A percentile compares a stretch with the other conserved stretches of the same genome.
These are phyloP conservation scores for Sclerurus mexicanus DNA, from an alignment of 2,113 vertebrate genomes.

Conservation along the genomic window DNA sequence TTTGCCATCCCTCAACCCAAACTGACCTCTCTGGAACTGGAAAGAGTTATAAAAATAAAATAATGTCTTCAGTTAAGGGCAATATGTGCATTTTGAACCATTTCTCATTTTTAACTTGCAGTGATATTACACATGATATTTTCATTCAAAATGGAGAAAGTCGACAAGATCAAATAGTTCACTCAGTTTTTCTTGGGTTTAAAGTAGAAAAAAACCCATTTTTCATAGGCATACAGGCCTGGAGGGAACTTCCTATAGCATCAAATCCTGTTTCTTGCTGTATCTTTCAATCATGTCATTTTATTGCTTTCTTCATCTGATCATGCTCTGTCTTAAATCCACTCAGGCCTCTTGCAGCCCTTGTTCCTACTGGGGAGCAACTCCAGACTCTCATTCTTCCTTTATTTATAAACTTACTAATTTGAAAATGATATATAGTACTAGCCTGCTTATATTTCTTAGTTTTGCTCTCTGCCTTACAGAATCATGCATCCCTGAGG, in stretches of 20 bases:
- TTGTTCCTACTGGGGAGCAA: not conserved
- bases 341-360: not conserved
- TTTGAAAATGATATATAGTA: not conserved
- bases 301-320: not conserved
- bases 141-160: not conserved
- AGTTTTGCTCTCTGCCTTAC: not conserved
- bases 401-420: not conserved
- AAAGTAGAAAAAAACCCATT: not conserved
- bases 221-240: not conserved
- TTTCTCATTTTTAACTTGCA: not conserved
- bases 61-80: not conserved
- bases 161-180: not conserved
- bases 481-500: not conserved
- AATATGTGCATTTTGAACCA: not conserved
- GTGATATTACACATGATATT: not conserved
- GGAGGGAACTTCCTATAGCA: not conserved
- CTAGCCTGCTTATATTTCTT: not conserved
- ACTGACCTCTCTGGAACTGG: not conserved
- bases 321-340: not conserved
- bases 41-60: not conserved
- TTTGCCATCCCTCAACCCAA: not conserved
- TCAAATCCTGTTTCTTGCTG: not conserved
- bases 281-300: not conserved
- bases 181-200: not conserved
- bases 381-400: not conserved